A percentile compares a stretch with the other conserved stretches of the same genome.
phyloP scores from a whole-genome alignment of 1,140 invertebrate genomes.

The Helicoverpa armigera region DNA sequence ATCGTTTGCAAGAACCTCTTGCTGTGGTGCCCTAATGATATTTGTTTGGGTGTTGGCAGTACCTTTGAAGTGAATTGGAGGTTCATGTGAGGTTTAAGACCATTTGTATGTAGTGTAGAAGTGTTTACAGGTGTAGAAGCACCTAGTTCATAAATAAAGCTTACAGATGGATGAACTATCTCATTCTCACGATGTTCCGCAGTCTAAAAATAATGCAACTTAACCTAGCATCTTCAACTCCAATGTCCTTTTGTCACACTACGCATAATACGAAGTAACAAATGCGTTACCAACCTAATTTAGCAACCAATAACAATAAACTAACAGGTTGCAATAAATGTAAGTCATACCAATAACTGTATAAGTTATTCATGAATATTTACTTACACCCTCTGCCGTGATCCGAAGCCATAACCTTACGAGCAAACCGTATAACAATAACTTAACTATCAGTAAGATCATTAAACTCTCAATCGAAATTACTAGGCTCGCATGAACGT shows the following conservation, averaged over 20 bases:
- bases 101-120: too few species aligned
- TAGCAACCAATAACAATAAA: slow-evolving; percentile 39
- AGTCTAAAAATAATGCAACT: neutral
- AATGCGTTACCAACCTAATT: slow-evolving; percentile 36
- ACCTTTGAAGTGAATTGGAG: too few species aligned
- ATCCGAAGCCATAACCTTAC: slow-evolving; percentile 3
- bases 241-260: slow-evolving; percentile 14
- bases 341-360: neutral
- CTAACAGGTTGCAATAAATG: slow-evolving; percentile 30
- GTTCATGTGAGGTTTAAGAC: too few species aligned
- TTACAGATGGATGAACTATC: too few species aligned
- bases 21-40: neutral
- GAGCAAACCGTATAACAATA: slow-evolving; percentile 13
- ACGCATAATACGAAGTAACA: slow-evolving; percentile 6
- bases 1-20: slow-evolving; percentile 18
- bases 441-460: slow-evolving; percentile 42
- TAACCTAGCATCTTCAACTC: neutral
- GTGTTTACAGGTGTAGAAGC: neutral
- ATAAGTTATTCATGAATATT: slow-evolving; percentile 39
- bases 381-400: slow-evolving; percentile 20
- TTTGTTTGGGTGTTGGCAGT: neutral
- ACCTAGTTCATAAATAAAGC: neutral
- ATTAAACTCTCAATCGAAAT: slow-evolving; percentile 51
- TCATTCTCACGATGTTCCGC: neutral
- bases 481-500: slow-evolving; percentile 55